Percentiles rank a stretch among this genome's conserved stretches.
Evolutionary conservation across 2,888 invertebrate species (phyloP).

Genomic region (Cybosia mesomella): DNA sequence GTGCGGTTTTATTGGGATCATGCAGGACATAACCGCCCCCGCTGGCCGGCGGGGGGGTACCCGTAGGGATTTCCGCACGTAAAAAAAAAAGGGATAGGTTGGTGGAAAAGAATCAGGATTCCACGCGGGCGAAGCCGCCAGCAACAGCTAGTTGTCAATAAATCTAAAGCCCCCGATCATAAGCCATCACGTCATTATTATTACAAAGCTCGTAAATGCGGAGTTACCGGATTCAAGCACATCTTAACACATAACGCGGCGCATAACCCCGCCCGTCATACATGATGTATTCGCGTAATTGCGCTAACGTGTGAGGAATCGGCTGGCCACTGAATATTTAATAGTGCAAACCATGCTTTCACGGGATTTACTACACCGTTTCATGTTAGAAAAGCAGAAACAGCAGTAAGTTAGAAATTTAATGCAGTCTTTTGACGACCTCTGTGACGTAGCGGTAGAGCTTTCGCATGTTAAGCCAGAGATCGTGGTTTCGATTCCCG

Average conservation of each 20-base stretch:
- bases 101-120: too few relatives aligned
- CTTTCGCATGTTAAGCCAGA: too few relatives aligned
- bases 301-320: conserved; percentile 20
- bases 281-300: conserved; percentile 25
- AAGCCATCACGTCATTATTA: conserved; percentile 3
- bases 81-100: too few relatives aligned
- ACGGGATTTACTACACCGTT: conserved; percentile 20
- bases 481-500: too few relatives aligned
- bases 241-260: conserved; percentile 13
- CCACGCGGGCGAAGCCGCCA: too few relatives aligned
- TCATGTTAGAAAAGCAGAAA: background rate
- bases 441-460: too few relatives aligned
- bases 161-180: conserved; percentile 1
- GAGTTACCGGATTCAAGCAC: conserved; percentile 14
- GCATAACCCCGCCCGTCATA: conserved; percentile 20
- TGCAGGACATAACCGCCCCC: too few relatives aligned
- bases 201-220: conserved; percentile 13
- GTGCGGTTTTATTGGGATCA: too few relatives aligned
- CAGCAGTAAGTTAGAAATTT: background rate
- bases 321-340: conserved; percentile 23
- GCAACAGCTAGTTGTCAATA: too few relatives aligned
- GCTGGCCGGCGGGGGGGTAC: too few relatives aligned
- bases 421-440: background rate
- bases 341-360: conserved; percentile 19
- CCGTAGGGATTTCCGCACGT: too few relatives aligned